Evolutionary conservation across 2,888 invertebrate genomes (phyloP), one percentile per base, ranked within the genome.

Genomic region (Dicranocentrus wangi): DNA sequence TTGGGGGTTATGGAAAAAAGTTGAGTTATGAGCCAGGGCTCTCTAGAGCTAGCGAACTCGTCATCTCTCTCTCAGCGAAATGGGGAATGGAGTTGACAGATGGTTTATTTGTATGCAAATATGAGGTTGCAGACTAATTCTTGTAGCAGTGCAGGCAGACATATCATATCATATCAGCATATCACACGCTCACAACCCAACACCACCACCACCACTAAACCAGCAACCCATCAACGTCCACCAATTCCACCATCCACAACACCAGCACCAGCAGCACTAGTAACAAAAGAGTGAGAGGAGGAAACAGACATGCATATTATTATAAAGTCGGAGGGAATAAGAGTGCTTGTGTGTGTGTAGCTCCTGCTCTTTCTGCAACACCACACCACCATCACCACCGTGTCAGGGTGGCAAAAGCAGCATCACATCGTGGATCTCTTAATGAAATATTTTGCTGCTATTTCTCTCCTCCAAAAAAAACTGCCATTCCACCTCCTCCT

Each of bases 71-170:
- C 61, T 65, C 51, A 60, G 77, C 23, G 53, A 72, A 77, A 71
- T 70, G 72, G 53, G 70, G 71, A 70, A 79, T 79, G 79, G 79
- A 70, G 70, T 65, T 80, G 83, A 79, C 83, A 83, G 80, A 83
- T 83, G 83, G 76, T 81, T 83, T 80, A 83, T 83, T 83, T 83
- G 83, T 83, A 83, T 83, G 83, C 82, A 82, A 82, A 82, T 82
- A 75, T 70, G 75, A 79, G 19, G 66, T 58, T 80, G 63, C 65
- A 72, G 72, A 80, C 80, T 80, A 80, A 80, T 80, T 80, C 80
- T 73, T 51, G 73, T 66, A 72, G 60, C 58, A n/a, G n/a, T n/a
- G 63, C 70, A 71, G 13, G 39, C 7, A 13, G 13, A 39, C 39
- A 39, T 13, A 39, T 13, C 7, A 7, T 13, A 13, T 39, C 39